Evolutionary conservation across 2,113 vertebrate genomes (phyloP).

Genomic region (Nannobrachium achirus): DNA sequence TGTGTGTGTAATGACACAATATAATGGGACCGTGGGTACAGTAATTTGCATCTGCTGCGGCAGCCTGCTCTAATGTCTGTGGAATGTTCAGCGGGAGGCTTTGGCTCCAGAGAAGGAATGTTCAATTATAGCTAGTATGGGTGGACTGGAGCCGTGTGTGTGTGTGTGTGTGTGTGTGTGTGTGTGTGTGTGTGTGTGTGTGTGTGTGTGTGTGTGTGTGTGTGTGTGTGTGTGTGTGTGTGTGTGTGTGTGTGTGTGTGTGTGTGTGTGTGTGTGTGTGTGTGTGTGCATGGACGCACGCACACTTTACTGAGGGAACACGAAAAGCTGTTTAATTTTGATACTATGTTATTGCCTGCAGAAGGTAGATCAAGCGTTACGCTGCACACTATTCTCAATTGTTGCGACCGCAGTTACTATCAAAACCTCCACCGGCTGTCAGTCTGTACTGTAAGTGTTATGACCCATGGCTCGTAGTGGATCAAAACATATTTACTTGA

Average conservation of each 20-base stretch:
- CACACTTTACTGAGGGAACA: no score
- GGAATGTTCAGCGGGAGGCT: constrained; percentile 64
- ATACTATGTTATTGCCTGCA: no score
- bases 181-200: constrained; percentile 2
- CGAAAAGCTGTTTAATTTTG: no score
- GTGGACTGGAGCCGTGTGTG: constrained; percentile 26
- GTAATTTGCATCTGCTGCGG: constrained; percentile 56
- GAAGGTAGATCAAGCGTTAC: no score
- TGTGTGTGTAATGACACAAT: constrained; percentile 51
- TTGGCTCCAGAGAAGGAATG: constrained; percentile 61
- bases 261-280: constrained; percentile 39
- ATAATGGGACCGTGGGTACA: constrained; percentile 24
- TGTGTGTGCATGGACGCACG: constrained; percentile 7
- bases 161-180: constrained; percentile 3
- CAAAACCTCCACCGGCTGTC: no score
- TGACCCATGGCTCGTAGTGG: no score
- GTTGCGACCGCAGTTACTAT: no score
- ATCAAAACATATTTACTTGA: no score
- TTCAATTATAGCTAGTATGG: constrained; percentile 50
- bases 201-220: constrained; percentile 28
- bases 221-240: constrained; percentile 12
- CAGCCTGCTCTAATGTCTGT: constrained; percentile 45
- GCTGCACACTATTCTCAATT: no score
- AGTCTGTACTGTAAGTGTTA: no score
- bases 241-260: constrained; percentile 6